Evolutionary conservation across 2,888 invertebrate genomes (phyloP).

Genomic region (Bugulina stolonifera): DNA sequence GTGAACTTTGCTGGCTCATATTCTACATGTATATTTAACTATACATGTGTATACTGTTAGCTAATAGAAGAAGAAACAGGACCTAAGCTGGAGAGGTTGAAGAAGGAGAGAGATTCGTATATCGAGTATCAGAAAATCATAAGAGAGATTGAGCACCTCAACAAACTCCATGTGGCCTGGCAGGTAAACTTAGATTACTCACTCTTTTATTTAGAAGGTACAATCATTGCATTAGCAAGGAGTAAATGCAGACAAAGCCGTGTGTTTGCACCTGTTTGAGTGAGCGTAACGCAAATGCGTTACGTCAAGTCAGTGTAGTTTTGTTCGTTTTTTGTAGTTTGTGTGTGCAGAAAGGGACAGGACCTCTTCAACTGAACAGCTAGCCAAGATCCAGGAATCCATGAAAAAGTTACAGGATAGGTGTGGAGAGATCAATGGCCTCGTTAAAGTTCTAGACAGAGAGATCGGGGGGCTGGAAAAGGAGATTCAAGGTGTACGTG

Average conservation of each 20-base stretch:
- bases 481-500: slow-evolving; percentile 63
- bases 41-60: slow-evolving; percentile 40
- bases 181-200: slow-evolving; percentile 60
- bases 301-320: too few relatives aligned
- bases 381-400: slow-evolving; percentile 57
- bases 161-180: slow-evolving; percentile 68
- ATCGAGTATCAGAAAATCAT: slow-evolving; percentile 79
- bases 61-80: slow-evolving; percentile 72
- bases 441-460: slow-evolving; percentile 57
- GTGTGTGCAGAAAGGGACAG: slow-evolving; percentile 38
- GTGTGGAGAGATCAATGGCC: slow-evolving; percentile 56
- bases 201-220: background rate
- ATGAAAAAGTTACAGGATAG: slow-evolving; percentile 36
- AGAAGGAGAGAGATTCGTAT: slow-evolving; percentile 76
- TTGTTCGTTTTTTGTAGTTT: slow-evolving; percentile 22
- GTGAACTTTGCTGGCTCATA: too few relatives aligned
- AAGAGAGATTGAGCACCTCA: slow-evolving; percentile 75
- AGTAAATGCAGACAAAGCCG: too few relatives aligned
- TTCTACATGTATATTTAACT: too few relatives aligned
- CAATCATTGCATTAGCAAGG: too few relatives aligned
- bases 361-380: slow-evolving; percentile 59
- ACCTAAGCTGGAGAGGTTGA: slow-evolving; percentile 79
- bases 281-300: too few relatives aligned
- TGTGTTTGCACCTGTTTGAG: too few relatives aligned
- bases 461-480: slow-evolving; percentile 62